Percentiles rank a stretch among this genome's conserved stretches.
Evolutionary conservation across 2,888 invertebrate species (phyloP).

Genomic region (Eupithecia inturbata): DNA sequence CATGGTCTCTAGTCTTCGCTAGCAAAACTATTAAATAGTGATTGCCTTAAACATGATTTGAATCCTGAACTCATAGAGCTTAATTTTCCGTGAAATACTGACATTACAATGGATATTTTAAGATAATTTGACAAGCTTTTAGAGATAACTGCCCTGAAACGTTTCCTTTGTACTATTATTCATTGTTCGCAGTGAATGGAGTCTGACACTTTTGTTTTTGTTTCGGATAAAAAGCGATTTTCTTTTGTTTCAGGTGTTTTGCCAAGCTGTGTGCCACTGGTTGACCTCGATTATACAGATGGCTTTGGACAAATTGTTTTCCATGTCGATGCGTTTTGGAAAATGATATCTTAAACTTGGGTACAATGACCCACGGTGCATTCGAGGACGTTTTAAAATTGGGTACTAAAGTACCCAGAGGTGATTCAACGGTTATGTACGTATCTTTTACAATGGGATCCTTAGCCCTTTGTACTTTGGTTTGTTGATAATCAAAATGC

Average conservation of each 20-base stretch:
- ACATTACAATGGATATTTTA: conserved; percentile 62
- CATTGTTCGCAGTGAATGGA: conserved; percentile 68
- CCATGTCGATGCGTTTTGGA: not conserved
- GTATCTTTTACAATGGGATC: too few relatives aligned
- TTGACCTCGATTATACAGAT: conserved; percentile 24
- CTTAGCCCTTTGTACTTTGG: too few relatives aligned
- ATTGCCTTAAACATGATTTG: conserved; percentile 39
- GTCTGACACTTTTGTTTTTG: conserved; percentile 61
- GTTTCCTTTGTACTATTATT: conserved; percentile 75
- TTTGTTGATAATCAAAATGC: too few relatives aligned
- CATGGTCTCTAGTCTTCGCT: not conserved
- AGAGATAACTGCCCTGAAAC: conserved; percentile 75
- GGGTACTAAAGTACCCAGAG: too few relatives aligned
- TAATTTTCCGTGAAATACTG: conserved; percentile 43
- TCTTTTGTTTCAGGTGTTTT: conserved; percentile 55
- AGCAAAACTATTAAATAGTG: not conserved
- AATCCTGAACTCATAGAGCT: conserved; percentile 46
- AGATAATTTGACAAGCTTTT: conserved; percentile 76
- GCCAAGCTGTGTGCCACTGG: conserved; percentile 23
- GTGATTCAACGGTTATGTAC: too few relatives aligned
- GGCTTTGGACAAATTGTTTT: conserved; percentile 6
- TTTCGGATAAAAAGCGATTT: conserved; percentile 55
- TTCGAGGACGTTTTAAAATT: too few relatives aligned
- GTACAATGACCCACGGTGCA: too few relatives aligned
- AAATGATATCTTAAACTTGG: not conserved